Percentiles rank a stretch among this genome's conserved stretches.
phyloP scores from a whole-genome alignment of 2,888 invertebrate genomes.

The Protonemura montana region DNA sequence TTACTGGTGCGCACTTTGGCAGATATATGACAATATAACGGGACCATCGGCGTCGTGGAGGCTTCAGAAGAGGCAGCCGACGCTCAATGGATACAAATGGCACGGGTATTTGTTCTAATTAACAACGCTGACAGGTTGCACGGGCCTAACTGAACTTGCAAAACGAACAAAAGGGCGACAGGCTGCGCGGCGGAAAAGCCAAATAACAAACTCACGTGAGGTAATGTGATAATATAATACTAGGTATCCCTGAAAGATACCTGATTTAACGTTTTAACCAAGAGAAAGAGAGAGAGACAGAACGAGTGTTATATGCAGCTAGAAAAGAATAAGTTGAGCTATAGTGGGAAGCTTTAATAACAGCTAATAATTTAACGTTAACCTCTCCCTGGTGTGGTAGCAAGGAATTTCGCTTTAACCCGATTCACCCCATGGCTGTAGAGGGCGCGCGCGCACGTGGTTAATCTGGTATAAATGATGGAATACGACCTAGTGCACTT shows the following conservation, averaged over 20 bases:
- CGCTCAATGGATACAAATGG: background rate
- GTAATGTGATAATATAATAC: background rate
- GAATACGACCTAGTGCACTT: background rate
- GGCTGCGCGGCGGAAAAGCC: background rate
- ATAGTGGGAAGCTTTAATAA: background rate
- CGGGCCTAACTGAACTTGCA: background rate
- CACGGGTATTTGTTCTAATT: background rate
- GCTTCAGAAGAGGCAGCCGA: background rate
- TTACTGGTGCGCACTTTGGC: background rate
- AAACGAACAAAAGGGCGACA: background rate
- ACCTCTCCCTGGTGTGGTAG: background rate
- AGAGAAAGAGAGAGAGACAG: background rate
- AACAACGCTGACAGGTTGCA: background rate
- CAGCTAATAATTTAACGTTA: background rate
- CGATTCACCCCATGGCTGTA: background rate
- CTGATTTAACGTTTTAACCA: background rate
- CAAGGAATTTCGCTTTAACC: background rate
- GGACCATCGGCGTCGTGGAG: background rate
- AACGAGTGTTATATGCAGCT: background rate
- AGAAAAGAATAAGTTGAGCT: background rate
- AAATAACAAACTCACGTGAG: background rate
- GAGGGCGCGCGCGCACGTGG: background rate
- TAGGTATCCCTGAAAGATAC: background rate
- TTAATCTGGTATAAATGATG: conserved; percentile 7
- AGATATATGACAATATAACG: background rate